Base-by-base conservation (phyloP, 2,113 vertebrate genomes). In the Cottus gobio region DNA sequence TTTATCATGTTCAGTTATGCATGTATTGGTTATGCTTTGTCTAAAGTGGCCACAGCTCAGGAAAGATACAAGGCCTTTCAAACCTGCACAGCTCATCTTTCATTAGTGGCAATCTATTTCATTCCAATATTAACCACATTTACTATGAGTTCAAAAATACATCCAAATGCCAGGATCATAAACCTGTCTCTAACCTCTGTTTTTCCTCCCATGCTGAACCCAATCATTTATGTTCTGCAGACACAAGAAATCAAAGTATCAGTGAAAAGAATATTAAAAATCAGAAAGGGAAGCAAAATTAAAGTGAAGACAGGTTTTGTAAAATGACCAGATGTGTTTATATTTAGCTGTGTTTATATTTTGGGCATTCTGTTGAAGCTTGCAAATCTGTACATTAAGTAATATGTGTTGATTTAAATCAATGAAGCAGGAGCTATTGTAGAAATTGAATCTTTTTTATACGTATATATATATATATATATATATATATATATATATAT, bases 211-310 rank as follows among this genome's bases (percentile, higher is more conserved):
- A 81, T 90, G 89, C 71, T 93, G 37, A 93, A 93, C 58, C 92
- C 91, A 6, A 89, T 93, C 24, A 87, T 93, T 74, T 93, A 91
- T 82, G 90, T 90, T 67, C 75, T 93, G 3, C 90, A 92, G 77
- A 93, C 90, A 8, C 61, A 85, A 62, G 89, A 93, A 86, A 92
- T 92, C 42, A 90, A 83, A 77, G 75, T 66, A 22, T 87, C 92
- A 15, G 2, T 91, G 1, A 87, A 85, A 46, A 85, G 70, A 26
- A 1, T 74, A 7, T 63, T 63, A 11, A 62, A 52, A 50, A 16
- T 72, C 12, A 44, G 57, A 63, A 7, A 7, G 2, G n/a, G 7
- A 26, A 18, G 42, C 7, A 7, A 61, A 48, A 11, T 61, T 8
- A 46, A 3, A 4, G n/a, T 34, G 15, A 30, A 71, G n/a, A 58